Conservation (phyloP, 2,888 invertebrate genomes). For the Drosophila sordidula region DNA sequence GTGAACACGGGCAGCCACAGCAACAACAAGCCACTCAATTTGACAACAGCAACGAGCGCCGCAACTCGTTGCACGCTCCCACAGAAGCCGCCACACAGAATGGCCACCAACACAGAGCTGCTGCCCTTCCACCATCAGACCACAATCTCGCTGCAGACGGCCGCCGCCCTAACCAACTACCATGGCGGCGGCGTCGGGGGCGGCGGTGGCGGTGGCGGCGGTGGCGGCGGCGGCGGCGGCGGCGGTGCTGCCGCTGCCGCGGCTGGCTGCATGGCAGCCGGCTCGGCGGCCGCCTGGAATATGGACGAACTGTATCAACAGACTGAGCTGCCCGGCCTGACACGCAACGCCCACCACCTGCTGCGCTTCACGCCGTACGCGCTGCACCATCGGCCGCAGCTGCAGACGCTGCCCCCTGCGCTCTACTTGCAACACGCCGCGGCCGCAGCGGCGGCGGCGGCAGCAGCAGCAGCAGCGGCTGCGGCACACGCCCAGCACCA, state of each 20-base stretch:
- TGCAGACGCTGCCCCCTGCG: slow-evolving; percentile 82
- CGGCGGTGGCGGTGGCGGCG: slow-evolving; percentile 52
- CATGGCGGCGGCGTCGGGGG: slow-evolving; percentile 77
- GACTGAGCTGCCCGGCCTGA: slow-evolving; percentile 84
- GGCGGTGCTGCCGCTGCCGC: slow-evolving; percentile 48
- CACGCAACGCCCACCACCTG: slow-evolving; percentile 84
- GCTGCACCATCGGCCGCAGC: slow-evolving; percentile 88
- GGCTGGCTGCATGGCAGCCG: slow-evolving; percentile 50
- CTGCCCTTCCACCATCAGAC: slow-evolving; percentile 85
- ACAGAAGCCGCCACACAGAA: slow-evolving; percentile 42
- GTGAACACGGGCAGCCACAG: slow-evolving; percentile 3
- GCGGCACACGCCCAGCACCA: slow-evolving; percentile 78
- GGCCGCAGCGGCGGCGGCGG: slow-evolving; percentile 76
- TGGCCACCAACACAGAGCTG: slow-evolving; percentile 84
- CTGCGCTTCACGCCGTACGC: slow-evolving; percentile 87
- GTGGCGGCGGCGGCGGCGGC: slow-evolving; percentile 49
- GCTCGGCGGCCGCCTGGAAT: slow-evolving; percentile 71
- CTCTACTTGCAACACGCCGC: slow-evolving; percentile 81
- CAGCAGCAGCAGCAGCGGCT: slow-evolving; percentile 79
- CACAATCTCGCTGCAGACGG: slow-evolving; percentile 83
- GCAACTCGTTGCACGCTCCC: slow-evolving; percentile 13
- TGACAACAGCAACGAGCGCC: background rate
- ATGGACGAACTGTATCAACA: slow-evolving; percentile 84
- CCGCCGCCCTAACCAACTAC: slow-evolving; percentile 83
- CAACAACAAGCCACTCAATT: background rate